Evolutionary conservation across 2,113 vertebrate genomes (phyloP).

Genomic region (Symphodus melops): DNA sequence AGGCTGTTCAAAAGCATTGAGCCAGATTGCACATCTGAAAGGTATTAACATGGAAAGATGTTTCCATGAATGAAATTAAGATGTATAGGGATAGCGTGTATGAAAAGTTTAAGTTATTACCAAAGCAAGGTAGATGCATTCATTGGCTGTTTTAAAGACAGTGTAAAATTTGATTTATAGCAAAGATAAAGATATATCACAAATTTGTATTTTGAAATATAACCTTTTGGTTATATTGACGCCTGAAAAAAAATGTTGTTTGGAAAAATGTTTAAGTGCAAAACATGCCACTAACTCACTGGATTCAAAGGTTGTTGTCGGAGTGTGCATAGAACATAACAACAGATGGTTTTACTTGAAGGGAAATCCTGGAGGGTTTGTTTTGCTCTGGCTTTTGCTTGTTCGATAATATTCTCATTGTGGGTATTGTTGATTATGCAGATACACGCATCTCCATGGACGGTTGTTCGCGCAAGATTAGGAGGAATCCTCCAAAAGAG

Average conservation of each 20-base stretch:
- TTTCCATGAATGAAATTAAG: conserved; percentile 66
- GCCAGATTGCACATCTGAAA: conserved; percentile 73
- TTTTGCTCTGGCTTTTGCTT: conserved; percentile 62
- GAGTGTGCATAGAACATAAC: conserved; percentile 43
- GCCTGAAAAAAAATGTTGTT: conserved; percentile 9
- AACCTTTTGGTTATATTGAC: neutral
- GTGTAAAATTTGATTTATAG: conserved; percentile 6
- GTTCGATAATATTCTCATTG: conserved; percentile 65
- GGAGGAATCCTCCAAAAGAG: conserved; percentile 50
- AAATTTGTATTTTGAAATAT: conserved; percentile 11
- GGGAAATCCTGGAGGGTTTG: conserved; percentile 67
- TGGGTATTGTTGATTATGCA: conserved; percentile 70
- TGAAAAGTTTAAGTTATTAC: conserved; percentile 18
- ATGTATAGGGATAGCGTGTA: conserved; percentile 47
- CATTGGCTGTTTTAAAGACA: conserved; percentile 4
- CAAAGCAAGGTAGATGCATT: conserved; percentile 22
- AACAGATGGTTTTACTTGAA: conserved; percentile 71
- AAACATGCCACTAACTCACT: conserved; percentile 53
- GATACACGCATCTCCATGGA: conserved; percentile 51
- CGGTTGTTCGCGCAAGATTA: conserved; percentile 54
- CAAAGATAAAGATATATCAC: conserved; percentile 1
- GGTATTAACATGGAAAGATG: conserved; percentile 60
- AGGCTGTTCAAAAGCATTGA: conserved; percentile 43
- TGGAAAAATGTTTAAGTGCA: conserved; percentile 16
- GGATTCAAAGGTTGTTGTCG: conserved; percentile 21